phyloP scores from a whole-genome alignment of 2,888 invertebrate genomes.

The Sesia bembeciformis region DNA sequence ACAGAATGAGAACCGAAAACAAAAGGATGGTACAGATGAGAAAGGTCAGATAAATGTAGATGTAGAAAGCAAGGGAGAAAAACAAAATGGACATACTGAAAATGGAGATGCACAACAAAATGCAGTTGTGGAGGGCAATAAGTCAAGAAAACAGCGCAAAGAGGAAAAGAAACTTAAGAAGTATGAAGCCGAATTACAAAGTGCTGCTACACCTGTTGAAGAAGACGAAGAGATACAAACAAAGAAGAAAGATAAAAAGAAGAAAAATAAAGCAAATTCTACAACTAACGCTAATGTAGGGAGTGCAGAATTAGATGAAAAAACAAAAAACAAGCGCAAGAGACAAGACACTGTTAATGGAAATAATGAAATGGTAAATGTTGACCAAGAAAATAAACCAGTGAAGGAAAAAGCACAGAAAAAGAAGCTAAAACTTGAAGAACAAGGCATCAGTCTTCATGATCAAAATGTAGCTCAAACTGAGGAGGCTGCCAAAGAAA shows the following conservation, averaged over 20 bases:
- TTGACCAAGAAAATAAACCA: constrained; percentile 8
- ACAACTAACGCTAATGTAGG: constrained; percentile 33
- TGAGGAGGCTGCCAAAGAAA: constrained; percentile 35
- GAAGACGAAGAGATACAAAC: constrained; percentile 25
- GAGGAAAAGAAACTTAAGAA: constrained; percentile 63
- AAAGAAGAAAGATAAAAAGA: constrained; percentile 61
- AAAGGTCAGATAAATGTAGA: constrained; percentile 12
- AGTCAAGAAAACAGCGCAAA: constrained; percentile 62
- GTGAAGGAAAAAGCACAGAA: constrained; percentile 35
- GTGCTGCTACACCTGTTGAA: constrained; percentile 34
- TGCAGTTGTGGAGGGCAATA: constrained; percentile 26
- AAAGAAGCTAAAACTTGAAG: constrained; percentile 49
- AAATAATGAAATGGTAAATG: constrained; percentile 20
- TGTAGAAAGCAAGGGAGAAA: constrained; percentile 12
- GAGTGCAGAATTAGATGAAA: constrained; percentile 29
- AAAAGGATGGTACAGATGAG: constrained; percentile 25
- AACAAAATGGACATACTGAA: constrained; percentile 9
- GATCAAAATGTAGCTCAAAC: constrained; percentile 64
- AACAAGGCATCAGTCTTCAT: constrained; percentile 53
- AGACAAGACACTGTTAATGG: constrained; percentile 54
- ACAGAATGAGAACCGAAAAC: constrained; percentile 28
- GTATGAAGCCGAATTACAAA: constrained; percentile 61
- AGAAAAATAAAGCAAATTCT: constrained; percentile 50
- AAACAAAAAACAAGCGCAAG: constrained; percentile 53
- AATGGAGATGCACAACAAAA: constrained; percentile 13